Conservation (phyloP, 2,888 invertebrate species). For the Agapetus fuscipes region DNA sequence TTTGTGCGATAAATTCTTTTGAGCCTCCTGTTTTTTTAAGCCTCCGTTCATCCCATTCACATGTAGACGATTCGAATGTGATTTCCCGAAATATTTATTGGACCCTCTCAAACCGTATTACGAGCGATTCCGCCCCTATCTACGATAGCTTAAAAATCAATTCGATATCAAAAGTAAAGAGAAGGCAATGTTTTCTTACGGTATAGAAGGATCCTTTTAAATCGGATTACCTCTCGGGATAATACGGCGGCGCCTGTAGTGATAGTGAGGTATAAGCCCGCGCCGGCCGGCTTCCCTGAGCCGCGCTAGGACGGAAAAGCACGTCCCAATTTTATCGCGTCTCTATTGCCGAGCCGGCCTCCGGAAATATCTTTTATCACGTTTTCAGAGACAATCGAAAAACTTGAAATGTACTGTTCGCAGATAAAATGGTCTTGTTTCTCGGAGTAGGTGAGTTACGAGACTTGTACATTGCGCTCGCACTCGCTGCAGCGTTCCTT, state of each 20-base stretch:
- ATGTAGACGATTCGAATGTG: no score
- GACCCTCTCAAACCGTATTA: background rate
- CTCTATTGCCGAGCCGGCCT: constrained; percentile 17
- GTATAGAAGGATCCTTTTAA: constrained; percentile 14
- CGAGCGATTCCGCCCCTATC: background rate
- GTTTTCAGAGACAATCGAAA: constrained; percentile 20
- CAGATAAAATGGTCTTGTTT: background rate
- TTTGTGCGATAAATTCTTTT: no score
- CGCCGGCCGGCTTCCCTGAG: constrained; percentile 5
- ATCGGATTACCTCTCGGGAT: constrained; percentile 18
- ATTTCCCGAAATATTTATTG: background rate
- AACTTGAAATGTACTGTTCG: constrained; percentile 5
- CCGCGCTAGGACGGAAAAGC: constrained; percentile 12
- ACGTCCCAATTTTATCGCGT: constrained; percentile 22
- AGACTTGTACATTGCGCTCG: background rate
- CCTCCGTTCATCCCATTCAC: no score
- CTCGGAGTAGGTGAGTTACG: background rate
- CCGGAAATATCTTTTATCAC: constrained; percentile 18
- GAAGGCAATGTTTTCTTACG: background rate
- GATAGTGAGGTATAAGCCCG: no score
- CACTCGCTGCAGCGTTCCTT: background rate
- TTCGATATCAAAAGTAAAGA: background rate
- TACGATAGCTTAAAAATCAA: background rate
- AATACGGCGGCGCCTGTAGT: constrained; percentile 6
- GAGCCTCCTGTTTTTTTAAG: no score